Evolutionary conservation across 2,888 invertebrate genomes (phyloP).

Genomic region (Uropetala carovei): DNA sequence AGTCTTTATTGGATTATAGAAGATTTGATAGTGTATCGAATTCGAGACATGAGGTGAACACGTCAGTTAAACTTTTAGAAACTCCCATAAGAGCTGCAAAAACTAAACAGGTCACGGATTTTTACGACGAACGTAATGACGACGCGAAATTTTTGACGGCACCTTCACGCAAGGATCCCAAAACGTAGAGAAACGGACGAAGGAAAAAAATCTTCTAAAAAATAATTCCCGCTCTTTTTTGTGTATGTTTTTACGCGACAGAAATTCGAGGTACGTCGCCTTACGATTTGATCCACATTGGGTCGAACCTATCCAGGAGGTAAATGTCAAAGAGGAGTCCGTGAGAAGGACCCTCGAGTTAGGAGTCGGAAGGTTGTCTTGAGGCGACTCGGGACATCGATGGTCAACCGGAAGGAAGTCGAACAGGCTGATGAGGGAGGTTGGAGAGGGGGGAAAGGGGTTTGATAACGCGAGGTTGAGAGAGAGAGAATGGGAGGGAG

Average conservation of each 20-base stretch:
- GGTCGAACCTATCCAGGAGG: background rate
- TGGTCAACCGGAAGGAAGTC: slow-evolving; percentile 20
- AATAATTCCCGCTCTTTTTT: background rate
- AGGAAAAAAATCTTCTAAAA: background rate
- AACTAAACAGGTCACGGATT: too few species aligned
- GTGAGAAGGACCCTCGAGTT: background rate
- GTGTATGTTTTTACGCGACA: too few species aligned
- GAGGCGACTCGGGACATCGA: background rate
- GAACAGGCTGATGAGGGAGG: background rate
- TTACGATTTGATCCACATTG: too few species aligned
- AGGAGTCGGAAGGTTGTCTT: background rate
- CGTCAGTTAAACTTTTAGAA: too few species aligned
- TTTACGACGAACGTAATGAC: too few species aligned
- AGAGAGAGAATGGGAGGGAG: background rate
- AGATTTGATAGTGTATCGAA: too few species aligned
- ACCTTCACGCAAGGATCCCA: background rate
- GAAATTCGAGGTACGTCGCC: too few species aligned
- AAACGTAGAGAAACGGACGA: background rate
- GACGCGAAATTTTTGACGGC: background rate
- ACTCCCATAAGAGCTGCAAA: too few species aligned
- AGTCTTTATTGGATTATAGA: too few species aligned
- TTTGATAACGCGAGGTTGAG: too few species aligned
- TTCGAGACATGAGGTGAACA: too few species aligned
- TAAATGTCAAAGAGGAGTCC: background rate
- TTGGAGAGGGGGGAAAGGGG: background rate